Conservation (phyloP, 2,888 invertebrate species). For the Tromatobia lineatoria region DNA sequence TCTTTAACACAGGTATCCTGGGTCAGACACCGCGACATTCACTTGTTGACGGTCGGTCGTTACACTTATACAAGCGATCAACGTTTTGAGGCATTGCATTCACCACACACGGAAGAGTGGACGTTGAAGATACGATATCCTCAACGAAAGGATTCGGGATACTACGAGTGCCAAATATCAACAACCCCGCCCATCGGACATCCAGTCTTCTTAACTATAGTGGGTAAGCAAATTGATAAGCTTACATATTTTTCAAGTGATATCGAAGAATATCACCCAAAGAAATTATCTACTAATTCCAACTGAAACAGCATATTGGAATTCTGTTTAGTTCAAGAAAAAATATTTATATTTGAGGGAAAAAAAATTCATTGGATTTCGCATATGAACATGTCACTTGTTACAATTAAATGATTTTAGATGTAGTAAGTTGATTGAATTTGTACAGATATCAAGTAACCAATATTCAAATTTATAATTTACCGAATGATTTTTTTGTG, state of each 20-base stretch:
- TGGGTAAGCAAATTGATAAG: conserved; percentile 88
- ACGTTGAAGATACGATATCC: conserved; percentile 92
- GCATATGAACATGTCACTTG: no score
- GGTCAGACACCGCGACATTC: conserved; percentile 92
- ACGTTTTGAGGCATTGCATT: conserved; percentile 94
- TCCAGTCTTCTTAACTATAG: conserved; percentile 92
- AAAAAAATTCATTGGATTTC: no score
- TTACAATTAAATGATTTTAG: no score
- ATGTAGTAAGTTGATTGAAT: no score
- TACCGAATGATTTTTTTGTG: no score
- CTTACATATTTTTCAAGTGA: background rate
- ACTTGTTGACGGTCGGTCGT: conserved; percentile 91
- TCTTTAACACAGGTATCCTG: conserved; percentile 89
- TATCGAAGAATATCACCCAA: no score
- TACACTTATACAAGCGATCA: conserved; percentile 94
- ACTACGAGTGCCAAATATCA: conserved; percentile 96
- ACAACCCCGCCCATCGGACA: conserved; percentile 96
- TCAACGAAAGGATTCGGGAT: conserved; percentile 91
- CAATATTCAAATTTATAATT: no score
- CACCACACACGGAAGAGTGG: conserved; percentile 95
- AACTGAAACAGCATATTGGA: no score
- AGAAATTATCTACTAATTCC: no score
- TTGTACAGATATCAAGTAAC: no score
- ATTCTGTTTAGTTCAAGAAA: no score
- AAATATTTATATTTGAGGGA: no score